phyloP scores from a whole-genome alignment of 2,797 vertebrate genomes.

The Novumbra hubbsi region DNA sequence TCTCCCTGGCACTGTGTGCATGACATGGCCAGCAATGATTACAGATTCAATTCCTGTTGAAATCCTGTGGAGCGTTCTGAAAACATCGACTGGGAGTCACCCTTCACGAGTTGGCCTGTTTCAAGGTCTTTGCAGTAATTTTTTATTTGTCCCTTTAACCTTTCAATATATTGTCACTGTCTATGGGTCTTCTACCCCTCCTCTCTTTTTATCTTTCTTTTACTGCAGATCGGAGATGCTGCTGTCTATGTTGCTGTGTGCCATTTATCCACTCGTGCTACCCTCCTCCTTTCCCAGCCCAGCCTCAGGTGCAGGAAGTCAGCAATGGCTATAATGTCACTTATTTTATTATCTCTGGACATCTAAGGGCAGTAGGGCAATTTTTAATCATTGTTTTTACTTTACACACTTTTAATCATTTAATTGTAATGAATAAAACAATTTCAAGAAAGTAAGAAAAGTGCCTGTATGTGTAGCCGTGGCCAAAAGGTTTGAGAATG shows the following conservation, averaged over 20 bases:
- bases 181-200: not conserved
- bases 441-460: too few species aligned
- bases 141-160: not conserved
- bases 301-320: conserved; percentile 59
- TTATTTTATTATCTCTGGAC: conserved; percentile 45
- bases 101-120: not conserved
- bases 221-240: conserved; percentile 54
- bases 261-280: conserved; percentile 67
- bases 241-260: conserved; percentile 58
- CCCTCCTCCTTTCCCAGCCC: conserved; percentile 54
- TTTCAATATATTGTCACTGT: not conserved
- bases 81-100: too few species aligned
- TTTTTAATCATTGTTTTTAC: conserved; percentile 45
- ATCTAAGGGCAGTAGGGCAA: not conserved
- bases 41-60: too few species aligned
- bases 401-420: conserved; percentile 6
- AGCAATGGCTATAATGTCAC: conserved; percentile 12
- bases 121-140: not conserved
- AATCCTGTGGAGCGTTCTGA: too few species aligned
- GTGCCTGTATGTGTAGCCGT: conserved; percentile 16
- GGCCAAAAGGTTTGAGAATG: too few species aligned
- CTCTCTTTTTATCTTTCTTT: not conserved
- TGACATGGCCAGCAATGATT: too few species aligned
- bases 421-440: too few species aligned
- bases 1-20: too few species aligned